Base-by-base conservation (phyloP, 2,113 vertebrate genomes). In the Spea bombifrons region DNA sequence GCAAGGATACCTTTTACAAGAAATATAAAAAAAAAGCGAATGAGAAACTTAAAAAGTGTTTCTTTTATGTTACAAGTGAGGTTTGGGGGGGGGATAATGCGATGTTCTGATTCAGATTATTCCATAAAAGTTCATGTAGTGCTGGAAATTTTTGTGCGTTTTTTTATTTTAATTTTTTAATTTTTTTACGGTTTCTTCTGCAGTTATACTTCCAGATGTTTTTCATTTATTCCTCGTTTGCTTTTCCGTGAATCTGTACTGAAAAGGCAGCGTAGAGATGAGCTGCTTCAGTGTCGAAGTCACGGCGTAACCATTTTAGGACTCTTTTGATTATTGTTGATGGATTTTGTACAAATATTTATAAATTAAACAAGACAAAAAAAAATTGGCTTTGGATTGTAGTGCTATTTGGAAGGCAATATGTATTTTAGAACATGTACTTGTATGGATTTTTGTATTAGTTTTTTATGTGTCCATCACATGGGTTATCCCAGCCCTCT, bases 161-260 rank as follows among this genome's bases (percentile, higher is more conserved):
- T 67, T 52, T 52, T 52, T 52, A 52, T 52, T 52, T 52, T 52
- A 1, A 30, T 30, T 30, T 84, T 7, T 0, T 4, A 65, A 69
- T 64, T 9, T 66, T 57, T 83, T 45, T 70, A 52, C 73, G 74
- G 63, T 57, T 66, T 86, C 81, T 81, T 82, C 73, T 75, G 80
- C 78, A 67, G 53, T 83, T 17, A 65, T 78, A 55, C 73, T 80
- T 75, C 48, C 82, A 83, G 65, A 50, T 81, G 44, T 83, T 70
- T 75, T 0, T 0, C 78, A 75, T 78, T 59, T 57, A 73, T 17
- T 79, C 55, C 66, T 80, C 71, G 70, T 87, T 75, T 83, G 84
- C 52, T 30, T 77, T 90, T 90, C 83, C 80, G 3, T 84, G 81
- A 85, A 82, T 81, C 87, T 79, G 82, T 82, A 66, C 73, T 88